Base-by-base conservation (phyloP, 2,888 invertebrate species). In the Hydroisotoma schaefferi region DNA sequence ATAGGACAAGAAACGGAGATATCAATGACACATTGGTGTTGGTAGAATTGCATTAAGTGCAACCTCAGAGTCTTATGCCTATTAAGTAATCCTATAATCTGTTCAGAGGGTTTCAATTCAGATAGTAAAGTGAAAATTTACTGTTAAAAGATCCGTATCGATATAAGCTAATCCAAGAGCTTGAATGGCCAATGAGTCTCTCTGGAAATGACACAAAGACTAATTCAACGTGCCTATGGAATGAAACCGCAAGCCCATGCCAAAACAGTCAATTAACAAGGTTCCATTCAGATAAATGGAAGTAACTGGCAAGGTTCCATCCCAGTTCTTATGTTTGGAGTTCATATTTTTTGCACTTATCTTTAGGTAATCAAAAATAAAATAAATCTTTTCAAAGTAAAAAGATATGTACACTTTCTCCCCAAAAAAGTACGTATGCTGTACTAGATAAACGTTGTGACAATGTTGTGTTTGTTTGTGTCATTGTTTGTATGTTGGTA, bases 241-340 rank as follows among this genome's bases (percentile, higher is more conserved):
- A 18, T 37, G 26, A 52, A 25, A 52, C 20, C 28, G 28, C 44
- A 29, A 28, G 10, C 20, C n/a, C n/a, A 20, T 52, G 57, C 57
- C 57, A 57, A 57, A 52, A 51, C 44, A 52, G 40, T 57, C 52
- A 33, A 57, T 57, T 52, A 52, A 52, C 57, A 57, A 52, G 57
- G 57, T 57, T 57, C 33, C 40, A 43, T 52, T 57, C 29, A 51
- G 44, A 51, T 52, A 52, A 43, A 44, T 57, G 57, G 33, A n/a
- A 5, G 20, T 52, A 22, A 10, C 25, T 52, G 52, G 52, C 52
- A 52, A 8, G 6, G 12, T 52, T 52, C 52, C 52, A 52, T 18
- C 43, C 12, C 20, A 43, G 12, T 43, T 33, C 8, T 33, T 33
- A 33, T 15, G n/a, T n/a, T n/a, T n/a, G n/a, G n/a, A n/a, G n/a